Base-by-base conservation (phyloP, 1,140 invertebrate species). In the Harpegnathos saltator region DNA sequence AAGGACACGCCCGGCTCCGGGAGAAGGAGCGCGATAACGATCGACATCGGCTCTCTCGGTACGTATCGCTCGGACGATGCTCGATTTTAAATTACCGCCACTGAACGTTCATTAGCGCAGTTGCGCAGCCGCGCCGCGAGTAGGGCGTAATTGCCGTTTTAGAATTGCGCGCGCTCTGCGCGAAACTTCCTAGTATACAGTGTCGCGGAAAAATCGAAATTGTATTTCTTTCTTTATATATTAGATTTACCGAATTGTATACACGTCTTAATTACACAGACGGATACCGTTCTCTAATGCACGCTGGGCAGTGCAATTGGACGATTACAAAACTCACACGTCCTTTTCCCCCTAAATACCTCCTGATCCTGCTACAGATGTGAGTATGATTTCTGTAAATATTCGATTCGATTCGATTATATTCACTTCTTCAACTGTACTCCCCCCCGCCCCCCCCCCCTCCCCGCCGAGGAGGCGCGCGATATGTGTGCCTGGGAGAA, bases 1-100 rank as follows among this genome's bases (percentile, higher is more conserved):
- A 90, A 93, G 92, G 92, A 94, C 92, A 93, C 89, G 88, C 90
- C 90, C 62, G 81, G 61, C 87, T 88, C 44, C 75, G 59, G 52
- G 61, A 89, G 86, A 86, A 81, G 81, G 44, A 82, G 56, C 59
- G 3, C 63, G 82, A 89, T 89, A 84, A 84, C 68, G 78, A 89
- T 89, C 87, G 78, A 83, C 86, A 83, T 85, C 84, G 87, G 52
- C 81, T 33, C 78, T 72, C 75, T 22, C 59, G 24, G 24, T 59
- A 50, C 19, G 68, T 68, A 80, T 83, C 84, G 66, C 68, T 85
- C n/a, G n/a, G 44, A 52, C 81, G 62, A 78, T 61, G 66, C 65
- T 83, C n/a, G 50, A 80, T 86, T 84, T 84, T 83, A 82, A 87
- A 87, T 80, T 29, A 65, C 24, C 61, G 74, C 74, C 85, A 83